These are phyloP conservation scores for Liparis tanakae DNA, from an alignment of 2,797 vertebrate species.

Conservation along the genomic window DNA sequence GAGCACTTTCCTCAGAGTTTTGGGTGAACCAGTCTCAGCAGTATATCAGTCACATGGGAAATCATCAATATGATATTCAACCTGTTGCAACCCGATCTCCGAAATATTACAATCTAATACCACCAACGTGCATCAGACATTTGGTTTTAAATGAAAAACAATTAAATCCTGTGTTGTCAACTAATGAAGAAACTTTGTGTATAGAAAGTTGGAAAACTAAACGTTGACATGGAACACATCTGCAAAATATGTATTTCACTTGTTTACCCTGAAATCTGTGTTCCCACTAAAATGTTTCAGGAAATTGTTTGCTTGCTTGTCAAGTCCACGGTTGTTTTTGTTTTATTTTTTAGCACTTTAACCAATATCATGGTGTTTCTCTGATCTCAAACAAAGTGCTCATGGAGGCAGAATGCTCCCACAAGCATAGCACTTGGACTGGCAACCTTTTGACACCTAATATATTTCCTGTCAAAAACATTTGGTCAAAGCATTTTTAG, in stretches of 20 bases:
- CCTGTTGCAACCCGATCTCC: background rate
- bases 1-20: background rate
- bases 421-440: background rate
- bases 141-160: background rate
- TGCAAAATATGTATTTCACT: background rate
- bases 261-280: background rate
- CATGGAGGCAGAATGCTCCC: background rate
- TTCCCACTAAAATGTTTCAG: background rate
- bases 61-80: background rate
- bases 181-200: background rate
- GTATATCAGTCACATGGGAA: constrained; percentile 4
- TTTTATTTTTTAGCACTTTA: background rate
- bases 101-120: background rate
- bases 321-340: background rate
- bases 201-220: background rate
- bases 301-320: no score
- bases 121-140: background rate
- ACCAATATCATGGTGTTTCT: background rate
- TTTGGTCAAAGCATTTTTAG: background rate
- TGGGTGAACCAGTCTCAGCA: background rate
- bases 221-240: background rate
- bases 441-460: background rate
- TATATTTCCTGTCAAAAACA: background rate
- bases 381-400: background rate
- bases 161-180: background rate